Conservation (phyloP, 2,113 vertebrate species). For the Sinocyclocheilus maitianheensis region DNA sequence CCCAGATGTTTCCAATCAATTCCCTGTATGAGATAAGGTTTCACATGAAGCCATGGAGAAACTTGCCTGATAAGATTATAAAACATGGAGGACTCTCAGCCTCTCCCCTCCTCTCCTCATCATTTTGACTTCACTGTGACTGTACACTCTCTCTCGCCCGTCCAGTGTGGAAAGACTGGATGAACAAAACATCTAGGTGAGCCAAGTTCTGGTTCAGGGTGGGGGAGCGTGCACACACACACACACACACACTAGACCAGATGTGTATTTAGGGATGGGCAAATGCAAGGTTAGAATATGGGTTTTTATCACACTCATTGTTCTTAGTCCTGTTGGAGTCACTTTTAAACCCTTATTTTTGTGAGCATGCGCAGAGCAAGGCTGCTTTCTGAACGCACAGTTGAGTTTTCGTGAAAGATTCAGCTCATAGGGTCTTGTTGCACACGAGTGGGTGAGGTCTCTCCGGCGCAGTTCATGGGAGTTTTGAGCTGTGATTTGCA, state of each 20-base stretch:
- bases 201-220: constrained; percentile 74
- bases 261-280: constrained; percentile 59
- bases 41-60: constrained; percentile 42
- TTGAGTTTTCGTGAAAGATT: constrained; percentile 16
- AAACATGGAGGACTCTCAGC: neutral
- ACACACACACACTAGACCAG: constrained; percentile 46
- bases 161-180: constrained; percentile 54
- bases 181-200: constrained; percentile 73
- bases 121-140: constrained; percentile 47
- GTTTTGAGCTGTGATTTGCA: constrained; percentile 49
- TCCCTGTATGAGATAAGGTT: constrained; percentile 68
- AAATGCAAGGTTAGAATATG: constrained; percentile 52
- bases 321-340: constrained; percentile 1
- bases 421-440: neutral
- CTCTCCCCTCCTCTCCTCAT: constrained; percentile 49
- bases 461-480: constrained; percentile 33
- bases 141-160: constrained; percentile 11
- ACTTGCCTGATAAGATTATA: constrained; percentile 44
- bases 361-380: neutral
- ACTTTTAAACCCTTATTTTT: neutral
- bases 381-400: neutral
- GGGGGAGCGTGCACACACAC: constrained; percentile 54
- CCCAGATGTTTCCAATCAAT: constrained; percentile 78
- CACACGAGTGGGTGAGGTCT: constrained; percentile 35
- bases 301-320: neutral